Conservation (phyloP, 2,888 invertebrate species). For the Odontomyia ornata region DNA sequence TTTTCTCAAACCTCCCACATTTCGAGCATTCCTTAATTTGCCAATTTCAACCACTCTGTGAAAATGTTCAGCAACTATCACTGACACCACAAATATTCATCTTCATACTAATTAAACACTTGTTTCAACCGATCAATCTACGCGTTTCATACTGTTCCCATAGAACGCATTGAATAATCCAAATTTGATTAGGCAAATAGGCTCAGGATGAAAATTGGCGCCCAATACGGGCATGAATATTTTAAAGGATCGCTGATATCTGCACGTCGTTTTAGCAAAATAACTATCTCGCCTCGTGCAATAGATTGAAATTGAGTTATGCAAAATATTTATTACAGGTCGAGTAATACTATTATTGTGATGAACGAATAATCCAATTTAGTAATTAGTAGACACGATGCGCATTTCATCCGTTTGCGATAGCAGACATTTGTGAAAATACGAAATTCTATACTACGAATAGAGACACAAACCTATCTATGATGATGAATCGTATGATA, state of each 20-base stretch:
- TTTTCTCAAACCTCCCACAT: too few relatives aligned
- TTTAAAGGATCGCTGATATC: background rate
- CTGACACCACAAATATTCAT: too few relatives aligned
- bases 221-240: background rate
- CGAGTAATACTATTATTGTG: background rate
- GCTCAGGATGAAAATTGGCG: background rate
- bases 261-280: background rate
- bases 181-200: background rate
- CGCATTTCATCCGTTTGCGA: background rate
- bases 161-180: background rate
- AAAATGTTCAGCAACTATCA: too few relatives aligned
- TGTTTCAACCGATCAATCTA: too few relatives aligned
- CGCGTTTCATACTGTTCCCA: background rate
- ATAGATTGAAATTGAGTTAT: background rate
- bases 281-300: background rate
- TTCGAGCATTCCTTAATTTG: too few relatives aligned
- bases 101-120: too few relatives aligned
- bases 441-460: background rate
- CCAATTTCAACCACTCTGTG: too few relatives aligned
- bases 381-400: background rate
- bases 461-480: background rate
- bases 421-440: background rate
- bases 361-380: conserved; percentile 7
- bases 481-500: background rate
- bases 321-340: background rate